A percentile compares a stretch with the other conserved stretches of the same genome.
Evolutionary conservation across 1,140 invertebrate species (phyloP).

Genomic region (Drosophila pachea): DNA sequence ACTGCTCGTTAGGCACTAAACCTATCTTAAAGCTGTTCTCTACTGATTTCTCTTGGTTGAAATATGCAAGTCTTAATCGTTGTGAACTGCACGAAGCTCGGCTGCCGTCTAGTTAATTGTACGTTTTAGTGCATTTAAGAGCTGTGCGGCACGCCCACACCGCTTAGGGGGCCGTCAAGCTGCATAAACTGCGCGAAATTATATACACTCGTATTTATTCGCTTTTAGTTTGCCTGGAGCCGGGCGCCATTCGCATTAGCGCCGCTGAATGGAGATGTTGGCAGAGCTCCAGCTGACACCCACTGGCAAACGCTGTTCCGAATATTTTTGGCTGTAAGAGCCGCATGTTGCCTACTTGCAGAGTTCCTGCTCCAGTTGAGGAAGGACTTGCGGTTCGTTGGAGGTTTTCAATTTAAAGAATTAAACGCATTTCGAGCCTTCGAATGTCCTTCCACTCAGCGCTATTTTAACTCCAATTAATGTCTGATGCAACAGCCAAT

Average conservation of each 20-base stretch:
- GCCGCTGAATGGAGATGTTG: conserved; percentile 62
- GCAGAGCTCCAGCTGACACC: conserved; percentile 49
- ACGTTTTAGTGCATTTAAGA: neutral
- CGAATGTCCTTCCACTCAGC: too few relatives aligned
- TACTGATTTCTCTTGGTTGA: too few relatives aligned
- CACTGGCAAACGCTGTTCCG: conserved; percentile 48
- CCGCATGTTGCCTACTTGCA: conserved; percentile 18
- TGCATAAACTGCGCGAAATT: conserved; percentile 21
- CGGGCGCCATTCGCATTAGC: conserved; percentile 71
- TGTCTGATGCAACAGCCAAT: conserved; percentile 2
- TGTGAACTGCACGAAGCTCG: neutral
- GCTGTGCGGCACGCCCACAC: conserved; percentile 16
- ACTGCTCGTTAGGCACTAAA: too few relatives aligned
- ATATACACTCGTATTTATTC: conserved; percentile 24
- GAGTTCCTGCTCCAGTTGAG: conserved; percentile 4
- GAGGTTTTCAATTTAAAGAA: too few relatives aligned
- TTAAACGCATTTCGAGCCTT: too few relatives aligned
- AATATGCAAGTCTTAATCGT: neutral
- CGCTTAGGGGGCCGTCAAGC: conserved; percentile 24
- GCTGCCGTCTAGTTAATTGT: neutral
- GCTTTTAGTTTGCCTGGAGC: conserved; percentile 26
- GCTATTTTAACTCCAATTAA: conserved; percentile 16
- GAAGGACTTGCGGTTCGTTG: neutral
- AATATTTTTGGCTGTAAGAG: conserved; percentile 2
- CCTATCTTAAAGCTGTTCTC: too few relatives aligned